Base-by-base conservation (phyloP, 2,113 vertebrate genomes). In the Electrona antarctica region DNA sequence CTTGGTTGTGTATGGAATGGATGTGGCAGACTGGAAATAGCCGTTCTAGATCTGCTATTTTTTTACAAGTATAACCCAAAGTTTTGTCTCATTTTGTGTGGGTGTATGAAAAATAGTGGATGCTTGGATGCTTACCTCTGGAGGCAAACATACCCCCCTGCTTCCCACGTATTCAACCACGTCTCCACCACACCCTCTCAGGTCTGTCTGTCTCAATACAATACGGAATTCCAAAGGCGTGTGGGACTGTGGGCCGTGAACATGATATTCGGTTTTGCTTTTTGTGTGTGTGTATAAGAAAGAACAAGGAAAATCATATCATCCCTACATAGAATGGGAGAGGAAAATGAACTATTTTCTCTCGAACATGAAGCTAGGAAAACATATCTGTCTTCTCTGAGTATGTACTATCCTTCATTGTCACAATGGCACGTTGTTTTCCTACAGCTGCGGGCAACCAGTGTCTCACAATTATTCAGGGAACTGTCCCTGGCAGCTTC, bases 391-490 rank as follows among this genome's bases (percentile, higher is more conserved):
- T 68, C 12, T 69, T 69, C 15, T 62, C 65, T 41, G 15, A 29
- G 62, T 29, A n/a, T 21, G 62, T 41, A 6, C 62, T 58, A 80
- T 47, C 79, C 57, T 76, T 85, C 60, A 68, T 65, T 29, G 41
- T 68, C 76, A 77, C 61, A 7, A 64, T 54, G 55, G 57, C 73
- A 69, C 13, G 61, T 63, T 67, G 58, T 57, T 79, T 74, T 63
- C 68, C 63, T 1, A 1, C 0, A 51, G 66, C 57, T 61, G 73
- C 68, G 73, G 76, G 70, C 74, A 75, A 70, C 77, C 41, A 14
- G 48, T 6, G 33, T 60, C 57, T 65, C 45, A 48, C 52, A 64
- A 80, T 71, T 83, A 77, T 77, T 82, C 55, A 76, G 0, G 48
- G 33, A 80, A 76, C 46, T 14, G 67, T 61, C 57, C 45, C 59